phyloP scores from a whole-genome alignment of 2,797 vertebrate species.

The Thalassophryne amazonica region DNA sequence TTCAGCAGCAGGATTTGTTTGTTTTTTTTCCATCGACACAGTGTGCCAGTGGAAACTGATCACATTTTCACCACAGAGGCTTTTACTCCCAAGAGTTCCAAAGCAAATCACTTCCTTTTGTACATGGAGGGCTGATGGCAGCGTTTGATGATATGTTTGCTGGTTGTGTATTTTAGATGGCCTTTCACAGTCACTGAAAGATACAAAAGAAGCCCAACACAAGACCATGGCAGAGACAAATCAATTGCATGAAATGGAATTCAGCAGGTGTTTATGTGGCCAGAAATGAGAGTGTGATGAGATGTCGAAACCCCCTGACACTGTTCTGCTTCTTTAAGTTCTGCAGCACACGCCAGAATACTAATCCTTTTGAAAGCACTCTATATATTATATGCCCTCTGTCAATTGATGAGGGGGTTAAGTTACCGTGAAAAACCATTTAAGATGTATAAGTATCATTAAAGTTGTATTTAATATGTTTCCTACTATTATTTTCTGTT shows the following conservation, averaged over 20 bases:
- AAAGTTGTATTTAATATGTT: slow-evolving; percentile 26
- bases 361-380: slow-evolving; percentile 34
- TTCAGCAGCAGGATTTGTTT: slow-evolving; percentile 38
- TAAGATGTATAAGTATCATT: slow-evolving; percentile 36
- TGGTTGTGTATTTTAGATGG: slow-evolving; percentile 43
- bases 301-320: slow-evolving; percentile 46
- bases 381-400: slow-evolving; percentile 19
- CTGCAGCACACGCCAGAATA: slow-evolving; percentile 38
- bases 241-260: slow-evolving; percentile 67
- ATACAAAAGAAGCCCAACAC: slow-evolving; percentile 41
- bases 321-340: slow-evolving; percentile 53
- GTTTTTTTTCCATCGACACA: slow-evolving; percentile 28
- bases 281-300: slow-evolving; percentile 50
- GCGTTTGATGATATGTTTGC: slow-evolving; percentile 57
- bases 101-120: slow-evolving; percentile 42
- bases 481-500: slow-evolving; percentile 20
- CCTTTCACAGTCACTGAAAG: slow-evolving; percentile 42
- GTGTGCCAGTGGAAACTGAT: slow-evolving; percentile 28
- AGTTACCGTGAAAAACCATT: slow-evolving; percentile 40
- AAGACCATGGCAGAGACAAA: slow-evolving; percentile 48
- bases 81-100: slow-evolving; percentile 13
- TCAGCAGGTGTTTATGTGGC: slow-evolving; percentile 67
- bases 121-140: slow-evolving; percentile 23
- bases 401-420: slow-evolving; percentile 22
- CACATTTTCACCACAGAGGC: slow-evolving; percentile 24